Evolutionary conservation across 2,888 invertebrate species (phyloP).

Genomic region (Himalopsyche kuldschensis): DNA sequence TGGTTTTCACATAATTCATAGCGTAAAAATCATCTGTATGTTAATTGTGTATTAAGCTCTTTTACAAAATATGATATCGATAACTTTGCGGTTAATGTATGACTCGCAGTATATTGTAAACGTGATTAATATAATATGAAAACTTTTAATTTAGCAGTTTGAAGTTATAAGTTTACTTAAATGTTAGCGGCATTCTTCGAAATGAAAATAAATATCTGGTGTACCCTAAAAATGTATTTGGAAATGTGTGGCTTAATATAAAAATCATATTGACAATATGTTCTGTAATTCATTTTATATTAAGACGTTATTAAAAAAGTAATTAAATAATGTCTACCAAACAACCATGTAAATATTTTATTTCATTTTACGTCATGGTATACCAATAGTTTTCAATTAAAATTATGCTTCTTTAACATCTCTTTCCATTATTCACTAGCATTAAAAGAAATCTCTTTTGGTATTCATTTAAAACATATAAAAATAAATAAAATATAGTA

Average conservation of each 20-base stretch:
- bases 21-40: neutral
- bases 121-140: neutral
- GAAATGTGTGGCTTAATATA: neutral
- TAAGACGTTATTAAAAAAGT: neutral
- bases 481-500: neutral
- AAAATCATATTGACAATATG: neutral
- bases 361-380: neutral
- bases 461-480: neutral
- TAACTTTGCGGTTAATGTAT: neutral
- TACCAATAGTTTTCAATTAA: neutral
- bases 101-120: conserved; percentile 1
- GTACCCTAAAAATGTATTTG: neutral
- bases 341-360: neutral
- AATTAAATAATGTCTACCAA: neutral
- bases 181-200: neutral
- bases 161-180: neutral
- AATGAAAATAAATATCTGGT: neutral
- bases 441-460: neutral
- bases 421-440: neutral
- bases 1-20: neutral
- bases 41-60: neutral
- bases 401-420: neutral
- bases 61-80: neutral
- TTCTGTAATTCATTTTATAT: neutral
- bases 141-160: neutral